phyloP scores from a whole-genome alignment of 2,113 vertebrate species.

The Gadus chalcogrammus region DNA sequence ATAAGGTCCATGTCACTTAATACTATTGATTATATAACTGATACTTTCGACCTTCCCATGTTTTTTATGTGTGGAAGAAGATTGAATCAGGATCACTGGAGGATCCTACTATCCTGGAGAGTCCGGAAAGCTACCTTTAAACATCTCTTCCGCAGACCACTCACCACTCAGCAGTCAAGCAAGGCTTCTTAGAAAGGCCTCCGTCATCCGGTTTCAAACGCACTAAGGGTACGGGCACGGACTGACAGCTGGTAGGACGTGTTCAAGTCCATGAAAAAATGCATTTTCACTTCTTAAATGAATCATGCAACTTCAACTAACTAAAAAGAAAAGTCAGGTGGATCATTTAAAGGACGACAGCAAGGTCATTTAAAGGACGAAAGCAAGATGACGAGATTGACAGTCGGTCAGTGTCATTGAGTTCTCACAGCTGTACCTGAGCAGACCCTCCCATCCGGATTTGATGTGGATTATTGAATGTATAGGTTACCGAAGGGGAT shows the following conservation, averaged over 20 bases:
- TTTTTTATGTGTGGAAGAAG: not conserved
- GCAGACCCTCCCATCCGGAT: too few relatives aligned
- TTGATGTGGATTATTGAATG: not conserved
- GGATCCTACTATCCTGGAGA: not conserved
- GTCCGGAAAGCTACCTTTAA: constrained; percentile 21
- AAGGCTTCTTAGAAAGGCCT: constrained; percentile 39
- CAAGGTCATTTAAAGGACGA: not conserved
- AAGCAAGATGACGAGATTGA: not conserved
- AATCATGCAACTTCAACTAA: not conserved
- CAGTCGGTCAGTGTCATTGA: not conserved
- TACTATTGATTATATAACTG: too few relatives aligned
- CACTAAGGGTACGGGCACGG: constrained; percentile 17
- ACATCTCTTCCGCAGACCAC: constrained; percentile 22
- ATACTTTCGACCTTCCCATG: too few relatives aligned
- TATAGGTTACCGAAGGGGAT: not conserved
- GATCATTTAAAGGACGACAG: not conserved
- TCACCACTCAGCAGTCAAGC: constrained; percentile 11
- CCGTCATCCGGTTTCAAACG: constrained; percentile 36
- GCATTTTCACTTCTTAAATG: not conserved
- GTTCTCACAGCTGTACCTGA: not conserved
- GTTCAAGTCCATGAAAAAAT: constrained; percentile 26
- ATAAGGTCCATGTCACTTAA: too few relatives aligned
- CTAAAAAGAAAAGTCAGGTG: not conserved
- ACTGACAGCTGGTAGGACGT: constrained; percentile 18
- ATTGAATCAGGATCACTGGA: not conserved